Evolutionary conservation across 1,140 invertebrate genomes (phyloP), one percentile per base, ranked within the genome.

Genomic region (Idris sp.): DNA sequence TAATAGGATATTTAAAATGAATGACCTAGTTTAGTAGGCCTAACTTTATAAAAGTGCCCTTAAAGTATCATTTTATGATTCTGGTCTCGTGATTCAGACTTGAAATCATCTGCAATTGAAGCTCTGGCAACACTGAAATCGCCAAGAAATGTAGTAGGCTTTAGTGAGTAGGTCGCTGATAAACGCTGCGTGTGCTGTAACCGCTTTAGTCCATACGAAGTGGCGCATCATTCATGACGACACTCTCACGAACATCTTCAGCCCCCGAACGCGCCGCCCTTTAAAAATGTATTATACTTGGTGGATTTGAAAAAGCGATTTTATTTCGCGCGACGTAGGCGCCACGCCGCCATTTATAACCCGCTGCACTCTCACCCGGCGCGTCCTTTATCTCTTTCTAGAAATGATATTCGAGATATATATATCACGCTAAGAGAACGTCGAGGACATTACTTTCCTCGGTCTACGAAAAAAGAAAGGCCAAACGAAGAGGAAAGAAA

Each of bases 221-320:
- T 73, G 58, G 53, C 67, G 75, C 65, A 75, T 79, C 80, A 51
- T 72, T 72, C 64, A 79, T 51, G 58, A 71, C 53, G 71, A 77
- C 71, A 73, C 74, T 77, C 64, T 67, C 48, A 58, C 71, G 54
- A 38, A 13, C 59, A 30, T 15, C 51, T 44, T 18, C 35, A 48
- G 22, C 56, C 46, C 41, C 64, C 41, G 25, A 51, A 49, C 41
- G 33, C 40, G 44, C 44, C 72, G 22, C 51, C 38, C 73, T 67
- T 80, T 78, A 79, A 82, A 81, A 83, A 79, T 76, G 54, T 75
- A 81, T 81, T 82, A 80, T 54, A 58, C 71, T 64, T 30, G 44
- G 46, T 74, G 56, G 54, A 76, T 76, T 75, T 74, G 78, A 75
- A 73, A 76, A 76, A 78, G 62, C 69, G 73, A 77, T 79, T 79